Evolutionary conservation across 2,113 vertebrate genomes (phyloP).

Genomic region (Okapia johnstoni): DNA sequence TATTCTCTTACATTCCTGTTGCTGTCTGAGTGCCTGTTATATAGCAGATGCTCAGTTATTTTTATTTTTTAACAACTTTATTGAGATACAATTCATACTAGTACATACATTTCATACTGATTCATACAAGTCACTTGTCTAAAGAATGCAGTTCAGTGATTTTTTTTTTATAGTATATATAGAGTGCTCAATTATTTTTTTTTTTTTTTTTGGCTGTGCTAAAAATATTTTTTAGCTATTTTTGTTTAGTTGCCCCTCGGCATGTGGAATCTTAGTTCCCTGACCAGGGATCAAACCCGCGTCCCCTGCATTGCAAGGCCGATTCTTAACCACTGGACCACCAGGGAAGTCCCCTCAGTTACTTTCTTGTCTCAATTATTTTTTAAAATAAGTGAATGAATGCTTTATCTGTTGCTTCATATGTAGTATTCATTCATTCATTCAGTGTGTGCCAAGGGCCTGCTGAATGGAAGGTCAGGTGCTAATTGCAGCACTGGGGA

Average conservation of each 20-base stretch:
- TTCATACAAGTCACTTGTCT: not conserved
- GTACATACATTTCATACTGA: not conserved
- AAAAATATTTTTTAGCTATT: too few relatives aligned
- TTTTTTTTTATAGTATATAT: not conserved
- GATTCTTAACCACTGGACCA: not conserved
- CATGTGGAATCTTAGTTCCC: not conserved
- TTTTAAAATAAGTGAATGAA: not conserved
- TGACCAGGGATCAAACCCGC: not conserved
- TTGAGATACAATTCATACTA: not conserved
- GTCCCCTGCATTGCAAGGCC: not conserved
- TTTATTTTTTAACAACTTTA: not conserved
- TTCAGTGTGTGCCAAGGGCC: not conserved
- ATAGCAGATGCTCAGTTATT: not conserved
- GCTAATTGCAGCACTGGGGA: too few relatives aligned
- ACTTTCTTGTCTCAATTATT: not conserved
- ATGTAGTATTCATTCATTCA: not conserved
- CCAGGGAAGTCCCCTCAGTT: not conserved
- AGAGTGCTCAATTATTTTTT: not conserved
- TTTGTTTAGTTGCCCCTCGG: not conserved
- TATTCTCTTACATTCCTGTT: not conserved
- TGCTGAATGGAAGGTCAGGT: not conserved
- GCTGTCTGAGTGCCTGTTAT: not conserved
- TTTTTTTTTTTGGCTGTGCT: not conserved
- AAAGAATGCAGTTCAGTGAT: not conserved
- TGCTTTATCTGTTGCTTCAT: not conserved